A percentile compares a stretch with the other conserved stretches of the same genome.
phyloP scores from a whole-genome alignment of 2,797 vertebrate species.

The Lithobates sylvaticus region DNA sequence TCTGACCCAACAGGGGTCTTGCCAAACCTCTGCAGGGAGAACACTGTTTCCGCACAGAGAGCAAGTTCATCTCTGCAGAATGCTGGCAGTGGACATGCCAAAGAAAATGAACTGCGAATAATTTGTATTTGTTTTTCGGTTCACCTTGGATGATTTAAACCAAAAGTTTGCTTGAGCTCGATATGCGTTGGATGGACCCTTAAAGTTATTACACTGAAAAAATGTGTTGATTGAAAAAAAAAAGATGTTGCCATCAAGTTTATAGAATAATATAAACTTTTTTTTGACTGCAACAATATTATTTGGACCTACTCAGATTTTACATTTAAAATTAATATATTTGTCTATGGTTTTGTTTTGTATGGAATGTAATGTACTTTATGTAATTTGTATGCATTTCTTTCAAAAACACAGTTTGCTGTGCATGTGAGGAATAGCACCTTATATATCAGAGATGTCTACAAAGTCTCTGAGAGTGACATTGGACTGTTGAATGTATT shows the following conservation, averaged over 20 bases:
- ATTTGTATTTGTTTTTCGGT: too few relatives aligned
- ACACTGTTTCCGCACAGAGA: too few relatives aligned
- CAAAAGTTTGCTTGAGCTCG: too few relatives aligned
- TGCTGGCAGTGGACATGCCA: too few relatives aligned
- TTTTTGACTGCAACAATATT: neutral
- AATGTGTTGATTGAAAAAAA: neutral
- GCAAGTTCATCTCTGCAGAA: too few relatives aligned
- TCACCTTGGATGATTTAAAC: too few relatives aligned
- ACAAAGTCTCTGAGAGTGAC: neutral
- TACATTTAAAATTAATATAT: neutral
- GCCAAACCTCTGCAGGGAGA: too few relatives aligned
- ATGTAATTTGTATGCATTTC: constrained; percentile 5
- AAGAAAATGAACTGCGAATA: too few relatives aligned
- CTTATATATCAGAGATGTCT: constrained; percentile 19
- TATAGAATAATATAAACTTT: neutral
- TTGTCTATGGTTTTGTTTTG: neutral
- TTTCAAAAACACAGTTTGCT: neutral
- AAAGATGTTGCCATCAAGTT: neutral
- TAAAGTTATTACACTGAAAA: neutral
- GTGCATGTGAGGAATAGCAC: constrained; percentile 24
- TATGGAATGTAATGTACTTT: neutral
- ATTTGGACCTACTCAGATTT: neutral
- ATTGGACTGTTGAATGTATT: constrained; percentile 46
- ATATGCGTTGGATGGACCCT: neutral
- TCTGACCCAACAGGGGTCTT: too few relatives aligned